Evolutionary conservation across 2,113 vertebrate genomes (phyloP), one percentile per base, ranked within the genome.

Genomic region (Rhagologus leucostigma): DNA sequence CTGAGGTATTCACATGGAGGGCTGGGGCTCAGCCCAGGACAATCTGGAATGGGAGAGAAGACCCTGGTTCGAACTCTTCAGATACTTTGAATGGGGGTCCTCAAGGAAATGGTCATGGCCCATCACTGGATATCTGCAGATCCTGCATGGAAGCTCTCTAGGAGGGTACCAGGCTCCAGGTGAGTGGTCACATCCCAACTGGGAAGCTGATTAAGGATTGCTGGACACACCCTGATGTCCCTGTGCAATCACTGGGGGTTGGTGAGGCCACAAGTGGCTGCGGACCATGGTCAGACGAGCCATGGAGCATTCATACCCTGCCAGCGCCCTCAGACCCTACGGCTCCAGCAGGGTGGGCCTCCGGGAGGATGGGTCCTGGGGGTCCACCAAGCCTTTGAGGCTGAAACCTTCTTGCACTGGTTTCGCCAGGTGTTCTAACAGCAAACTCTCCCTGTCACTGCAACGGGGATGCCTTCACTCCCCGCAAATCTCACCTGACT

Each of bases 401-500:
- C 46, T 69, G n/a, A 85, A 79, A 50, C 13, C 12, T 73, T 50
- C n/a, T 60, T 20, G 5, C 32, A 32, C 8, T 29, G 29, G 9
- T 46, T 84, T 87, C 42, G 67, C 11, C 33, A 29, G 15, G 16
- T 41, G 24, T 42, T 35, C 53, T 69, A 37, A 29, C 22, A 87
- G 39, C 2, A 2, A 63, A 10, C 18, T 44, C 15, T 77, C 69
- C 6, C n/a, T 63, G 35, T 81, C 64, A 77, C 14, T 3, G 2
- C 57, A 33, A 2, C 0, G 0, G 26, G 5, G 10, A 22, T 60
- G 13, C 21, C 63, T 63, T 63, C 0, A 1, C 7, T 37, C 35
- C 26, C 62, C 6, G 0, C 30, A 30, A 33, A 32, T 12, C 46
- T 71, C 56, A 53, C 21, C 73, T 68, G 78, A 16, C 21, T 37